Base-by-base conservation (phyloP, 2,888 invertebrate species). In the Trachelus troglodyta region DNA sequence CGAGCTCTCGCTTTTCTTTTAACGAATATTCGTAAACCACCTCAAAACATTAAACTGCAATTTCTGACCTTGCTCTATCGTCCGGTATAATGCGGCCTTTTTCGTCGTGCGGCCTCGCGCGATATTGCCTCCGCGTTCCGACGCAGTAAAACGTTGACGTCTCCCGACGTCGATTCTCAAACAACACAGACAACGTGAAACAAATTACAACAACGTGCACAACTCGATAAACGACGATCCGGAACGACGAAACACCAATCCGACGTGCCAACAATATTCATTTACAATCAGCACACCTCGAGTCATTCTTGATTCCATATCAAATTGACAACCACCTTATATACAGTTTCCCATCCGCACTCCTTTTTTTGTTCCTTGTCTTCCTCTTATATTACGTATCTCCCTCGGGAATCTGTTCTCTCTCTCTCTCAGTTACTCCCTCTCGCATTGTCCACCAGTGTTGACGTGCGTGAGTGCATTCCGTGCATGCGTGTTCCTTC, bases 361-460 rank as follows among this genome's bases (percentile, higher is more conserved):
- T 77, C 76, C 76, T 74, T 69, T 71, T 69, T 71, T 75, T 75
- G 68, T 34, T 37, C 76, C 56, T 40, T 74, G 75, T 76, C 76
- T 78, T 78, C 80, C 75, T 69, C 75, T 75, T 69, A 77, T 69
- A 69, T 69, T 73, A 77, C 77, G 74, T 79, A 71, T 76, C 76
- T 77, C 73, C 76, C 71, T 33, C 31, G 33, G 31, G 31, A 31
- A 34, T 77, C 68, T 33, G 76, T 75, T 68, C 34, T 11, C 75
- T 69, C 31, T 69, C 69, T 37, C 68, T 68, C 69, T 37, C 69
- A 77, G 23, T 56, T 56, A 23, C 15, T 56, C 56, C 23, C 23
- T 23, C 23, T 9, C 56, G 23, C 23, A 23, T 56, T 56, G 56
- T 56, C 56, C 56, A 56, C 2, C 56, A 23, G 56, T 9, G 56